phyloP scores from a whole-genome alignment of 2,888 invertebrate genomes.

The Andricus curvator region DNA sequence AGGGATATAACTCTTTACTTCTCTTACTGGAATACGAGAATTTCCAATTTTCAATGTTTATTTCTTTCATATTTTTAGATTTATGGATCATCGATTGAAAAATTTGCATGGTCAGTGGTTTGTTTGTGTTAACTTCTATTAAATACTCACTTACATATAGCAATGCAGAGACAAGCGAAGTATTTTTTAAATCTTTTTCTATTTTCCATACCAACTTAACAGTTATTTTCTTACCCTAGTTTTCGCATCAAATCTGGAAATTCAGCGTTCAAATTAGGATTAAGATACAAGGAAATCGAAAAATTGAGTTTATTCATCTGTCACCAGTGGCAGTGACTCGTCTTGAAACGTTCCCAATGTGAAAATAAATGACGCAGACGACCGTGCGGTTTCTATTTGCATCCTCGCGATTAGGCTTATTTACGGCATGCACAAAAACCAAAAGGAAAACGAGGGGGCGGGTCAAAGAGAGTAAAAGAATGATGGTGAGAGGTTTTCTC shows the following conservation, averaged over 20 bases:
- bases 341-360: not conserved
- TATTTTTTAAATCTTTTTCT: not conserved
- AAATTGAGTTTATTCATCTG: slow-evolving; percentile 1
- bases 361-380: slow-evolving; percentile 5
- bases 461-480: not conserved
- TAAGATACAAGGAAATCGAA: not conserved
- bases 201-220: no score
- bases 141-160: no score
- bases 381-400: slow-evolving; percentile 27
- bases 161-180: not conserved
- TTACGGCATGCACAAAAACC: not conserved
- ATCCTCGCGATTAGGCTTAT: slow-evolving; percentile 15
- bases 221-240: no score
- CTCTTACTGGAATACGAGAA: not conserved
- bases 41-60: not conserved
- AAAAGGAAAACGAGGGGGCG: slow-evolving; percentile 1
- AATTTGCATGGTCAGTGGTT: no score
- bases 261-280: not conserved
- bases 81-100: no score
- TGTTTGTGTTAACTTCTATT: no score
- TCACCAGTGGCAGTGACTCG: slow-evolving; percentile 1
- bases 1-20: not conserved
- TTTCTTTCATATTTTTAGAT: not conserved
- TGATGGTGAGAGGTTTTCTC: not conserved
- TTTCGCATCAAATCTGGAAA: not conserved